Evolutionary conservation across 1,140 invertebrate genomes (phyloP).

Genomic region (Drosophila melanogaster): Release_6_plus_ISO1_MT NT_033777.3:9206001-9206500

Average conservation of each 20-base stretch:
- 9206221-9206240: not conserved
- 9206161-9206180: slow-evolving; percentile 38
- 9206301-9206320: slow-evolving; percentile 64
- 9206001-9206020: slow-evolving; percentile 47
- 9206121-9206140: slow-evolving; percentile 9
- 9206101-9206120: slow-evolving; percentile 68
- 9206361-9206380: slow-evolving; percentile 21
- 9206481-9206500: slow-evolving; percentile 59
- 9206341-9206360: slow-evolving; percentile 7
- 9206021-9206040: slow-evolving; percentile 73
- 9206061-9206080: slow-evolving; percentile 19
- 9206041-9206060: slow-evolving; percentile 28
- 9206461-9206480: slow-evolving; percentile 57
- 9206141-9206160: slow-evolving; percentile 10
- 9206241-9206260: slow-evolving; percentile 1
- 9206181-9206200: slow-evolving; percentile 57
- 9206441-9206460: slow-evolving; percentile 35
- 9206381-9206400: slow-evolving; percentile 67
- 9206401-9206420: not conserved
- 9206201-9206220: slow-evolving; percentile 44
- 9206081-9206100: slow-evolving; percentile 41
- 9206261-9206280: not conserved
- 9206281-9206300: slow-evolving; percentile 57
- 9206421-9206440: slow-evolving; percentile 1
- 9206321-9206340: slow-evolving; percentile 6